Percentiles rank a stretch among this genome's conserved stretches.
Conservation (phyloP, 2,113 vertebrate species). For the Amblyopsis rosae region DNA sequence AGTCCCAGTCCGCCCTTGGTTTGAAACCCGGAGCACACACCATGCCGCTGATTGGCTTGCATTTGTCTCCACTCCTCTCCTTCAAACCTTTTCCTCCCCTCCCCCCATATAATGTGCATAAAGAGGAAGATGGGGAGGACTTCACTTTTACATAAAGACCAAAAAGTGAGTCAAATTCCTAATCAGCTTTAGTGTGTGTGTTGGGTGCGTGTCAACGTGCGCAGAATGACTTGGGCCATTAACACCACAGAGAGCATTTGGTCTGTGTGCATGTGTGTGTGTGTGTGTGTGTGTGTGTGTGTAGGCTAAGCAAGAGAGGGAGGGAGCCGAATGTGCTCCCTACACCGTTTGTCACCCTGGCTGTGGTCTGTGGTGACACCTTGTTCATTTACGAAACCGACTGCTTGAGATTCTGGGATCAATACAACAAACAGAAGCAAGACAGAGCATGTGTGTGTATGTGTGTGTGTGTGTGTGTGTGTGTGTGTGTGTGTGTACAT, state of each 20-base stretch:
- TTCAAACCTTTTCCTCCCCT: too few relatives aligned
- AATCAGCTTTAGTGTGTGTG: background rate
- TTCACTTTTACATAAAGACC: too few relatives aligned
- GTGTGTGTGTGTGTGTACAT: background rate
- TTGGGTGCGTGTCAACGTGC: background rate
- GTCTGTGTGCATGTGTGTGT: slow-evolving; percentile 1
- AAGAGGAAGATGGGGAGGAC: too few relatives aligned
- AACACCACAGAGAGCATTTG: background rate
- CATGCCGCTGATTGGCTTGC: slow-evolving; percentile 7
- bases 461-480: background rate
- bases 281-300: slow-evolving; percentile 1
- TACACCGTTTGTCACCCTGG: slow-evolving; percentile 62
- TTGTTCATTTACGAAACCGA: slow-evolving; percentile 69
- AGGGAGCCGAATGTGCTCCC: background rate
- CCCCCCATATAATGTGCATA: too few relatives aligned
- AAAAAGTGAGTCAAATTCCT: too few relatives aligned
- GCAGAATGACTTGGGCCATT: slow-evolving; percentile 23
- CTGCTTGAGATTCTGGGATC: slow-evolving; percentile 69
- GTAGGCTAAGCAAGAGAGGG: background rate
- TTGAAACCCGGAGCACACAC: too few relatives aligned
- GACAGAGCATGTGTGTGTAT: slow-evolving; percentile 29
- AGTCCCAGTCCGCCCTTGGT: too few relatives aligned
- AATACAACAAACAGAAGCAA: slow-evolving; percentile 61
- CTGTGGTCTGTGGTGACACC: slow-evolving; percentile 64
- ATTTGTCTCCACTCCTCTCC: slow-evolving; percentile 1